Percentiles rank a stretch among this genome's conserved stretches.
These are phyloP conservation scores for Scatophagus argus DNA, from an alignment of 2,113 vertebrate genomes.

Conservation along the genomic window DNA sequence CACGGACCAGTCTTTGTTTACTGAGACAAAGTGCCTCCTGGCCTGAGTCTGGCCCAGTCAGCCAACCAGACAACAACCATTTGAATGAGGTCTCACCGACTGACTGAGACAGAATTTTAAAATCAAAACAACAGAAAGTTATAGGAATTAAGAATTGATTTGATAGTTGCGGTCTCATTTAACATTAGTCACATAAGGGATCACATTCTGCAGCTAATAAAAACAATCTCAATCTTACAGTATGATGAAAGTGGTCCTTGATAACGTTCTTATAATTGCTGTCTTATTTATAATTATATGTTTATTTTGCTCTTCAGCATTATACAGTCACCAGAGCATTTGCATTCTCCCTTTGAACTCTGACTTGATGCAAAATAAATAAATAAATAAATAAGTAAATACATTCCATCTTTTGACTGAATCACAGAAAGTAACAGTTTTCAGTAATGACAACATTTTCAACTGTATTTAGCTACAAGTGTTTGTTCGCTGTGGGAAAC, in stretches of 20 bases:
- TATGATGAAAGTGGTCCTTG: not conserved
- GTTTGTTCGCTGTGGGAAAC: not conserved
- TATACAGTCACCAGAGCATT: not conserved
- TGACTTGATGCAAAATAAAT: too few relatives aligned
- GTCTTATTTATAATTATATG: not conserved
- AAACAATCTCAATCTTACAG: not conserved
- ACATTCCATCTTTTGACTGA: not conserved
- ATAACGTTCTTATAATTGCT: not conserved
- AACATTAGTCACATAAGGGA: too few relatives aligned
- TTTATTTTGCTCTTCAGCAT: not conserved
- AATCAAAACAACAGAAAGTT: slow-evolving; percentile 15
- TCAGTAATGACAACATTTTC: too few relatives aligned
- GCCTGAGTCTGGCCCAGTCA: slow-evolving; percentile 15
- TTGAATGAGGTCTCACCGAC: not conserved
- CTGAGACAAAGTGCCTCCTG: slow-evolving; percentile 14
- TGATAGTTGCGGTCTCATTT: too few relatives aligned
- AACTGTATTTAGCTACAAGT: not conserved
- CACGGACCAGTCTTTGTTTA: slow-evolving; percentile 24
- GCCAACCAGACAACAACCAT: slow-evolving; percentile 28
- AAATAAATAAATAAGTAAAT: not conserved
- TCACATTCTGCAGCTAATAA: not conserved
- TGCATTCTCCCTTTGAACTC: not conserved
- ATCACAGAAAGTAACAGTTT: not conserved
- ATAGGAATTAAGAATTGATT: too few relatives aligned
- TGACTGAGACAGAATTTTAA: slow-evolving; percentile 23